Base-by-base conservation (phyloP, 2,888 invertebrate species). In the Heliconius ethilla region DNA sequence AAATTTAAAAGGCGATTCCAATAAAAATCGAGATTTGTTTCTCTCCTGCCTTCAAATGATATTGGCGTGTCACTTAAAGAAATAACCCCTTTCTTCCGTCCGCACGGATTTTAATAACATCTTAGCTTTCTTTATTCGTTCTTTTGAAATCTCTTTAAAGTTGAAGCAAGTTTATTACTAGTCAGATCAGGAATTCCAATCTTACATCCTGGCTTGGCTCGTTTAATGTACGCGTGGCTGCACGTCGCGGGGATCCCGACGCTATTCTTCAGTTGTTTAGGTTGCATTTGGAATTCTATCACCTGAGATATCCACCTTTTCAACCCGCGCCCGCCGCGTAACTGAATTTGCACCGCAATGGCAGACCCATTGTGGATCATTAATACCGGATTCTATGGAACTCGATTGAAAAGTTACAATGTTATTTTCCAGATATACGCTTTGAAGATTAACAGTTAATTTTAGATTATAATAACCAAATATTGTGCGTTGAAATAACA, bases 161-260 rank as follows among this genome's bases (percentile, higher is more conserved):
- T 88, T 89, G 87, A 87, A 88, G 89, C 89, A 90, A 92, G 89
- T 93, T 94, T 93, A 93, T 93, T 94, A 88, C 92, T 92, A 93
- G 92, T 92, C 93, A 88, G 92, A 93, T 93, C 93, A 92, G 93
- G 93, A 92, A 92, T 92, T 92, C 92, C 93, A 91, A 92, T 93
- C 90, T 91, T 89, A 91, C 91, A 93, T 94, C 94, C 94, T 93
- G 92, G 90, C 89, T 89, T 84, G 83, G 87, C 85, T 65, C 79
- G 87, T 94, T 94, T 93, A 93, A 94, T 90, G 91, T 92, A 89
- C 88, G 86, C 87, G 89, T 82, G 83, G 80, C 33, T 45, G 51
- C 37, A 45, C 33, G 66, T 79, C 40, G 62, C 51, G 55, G 78
- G 79, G 87, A 84, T 84, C 82, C 81, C 81, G 78, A 80, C 85